These are phyloP conservation scores for Toxotes lorentzi DNA, from an alignment of 2,797 vertebrate genomes.

Conservation along the genomic window DNA sequence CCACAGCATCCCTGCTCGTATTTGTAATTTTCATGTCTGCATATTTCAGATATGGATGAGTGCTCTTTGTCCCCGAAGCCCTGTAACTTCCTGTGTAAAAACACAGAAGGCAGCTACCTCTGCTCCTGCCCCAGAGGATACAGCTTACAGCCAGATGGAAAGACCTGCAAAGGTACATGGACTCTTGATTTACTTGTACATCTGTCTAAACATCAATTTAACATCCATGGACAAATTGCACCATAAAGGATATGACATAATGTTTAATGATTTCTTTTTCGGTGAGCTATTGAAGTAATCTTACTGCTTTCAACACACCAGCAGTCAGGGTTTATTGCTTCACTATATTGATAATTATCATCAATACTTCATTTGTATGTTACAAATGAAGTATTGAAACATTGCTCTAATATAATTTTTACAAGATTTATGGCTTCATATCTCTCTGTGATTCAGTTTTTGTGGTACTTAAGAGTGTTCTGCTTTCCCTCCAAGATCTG, in stretches of 20 bases:
- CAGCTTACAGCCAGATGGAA: slow-evolving; percentile 91
- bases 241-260: not conserved
- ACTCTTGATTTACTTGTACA: not conserved
- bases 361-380: not conserved
- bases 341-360: not conserved
- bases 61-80: slow-evolving; percentile 92
- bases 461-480: not conserved
- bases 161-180: slow-evolving; percentile 93
- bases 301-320: not conserved
- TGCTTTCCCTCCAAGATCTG: slow-evolving; percentile 86
- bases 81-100: slow-evolving; percentile 96
- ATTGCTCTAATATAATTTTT: not conserved
- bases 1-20: not conserved
- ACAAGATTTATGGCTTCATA: not conserved
- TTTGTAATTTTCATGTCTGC: not conserved
- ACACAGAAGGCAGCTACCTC: slow-evolving; percentile 95
- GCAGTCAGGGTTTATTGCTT: not conserved
- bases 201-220: not conserved
- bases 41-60: slow-evolving; percentile 90
- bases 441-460: not conserved
- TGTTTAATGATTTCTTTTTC: not conserved
- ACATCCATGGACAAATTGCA: not conserved
- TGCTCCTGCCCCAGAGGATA: slow-evolving; percentile 95
- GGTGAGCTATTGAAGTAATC: not conserved
- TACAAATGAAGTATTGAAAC: not conserved